These are phyloP conservation scores for Synergus umbraculus DNA, from an alignment of 2,888 invertebrate species.

Conservation along the genomic window DNA sequence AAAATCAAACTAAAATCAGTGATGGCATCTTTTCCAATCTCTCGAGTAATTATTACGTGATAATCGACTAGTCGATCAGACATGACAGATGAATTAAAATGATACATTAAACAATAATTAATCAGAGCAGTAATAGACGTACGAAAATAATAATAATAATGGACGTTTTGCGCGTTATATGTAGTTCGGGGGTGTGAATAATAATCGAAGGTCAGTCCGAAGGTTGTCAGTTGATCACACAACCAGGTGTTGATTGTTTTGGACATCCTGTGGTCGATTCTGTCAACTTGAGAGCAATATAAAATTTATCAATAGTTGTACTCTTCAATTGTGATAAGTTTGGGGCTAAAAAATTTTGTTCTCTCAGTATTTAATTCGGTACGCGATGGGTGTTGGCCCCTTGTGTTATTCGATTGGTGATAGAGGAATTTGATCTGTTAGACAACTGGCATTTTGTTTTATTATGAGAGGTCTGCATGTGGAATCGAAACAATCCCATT, in stretches of 20 bases:
- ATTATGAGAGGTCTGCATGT: conserved; percentile 1
- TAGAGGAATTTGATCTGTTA: background rate
- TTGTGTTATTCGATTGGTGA: conserved; percentile 35
- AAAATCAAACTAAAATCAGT: conserved; percentile 5
- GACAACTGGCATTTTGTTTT: conserved; percentile 15
- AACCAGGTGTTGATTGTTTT: background rate
- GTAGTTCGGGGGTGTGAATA: conserved; percentile 30
- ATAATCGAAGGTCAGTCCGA: conserved; percentile 34
- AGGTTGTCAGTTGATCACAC: conserved; percentile 20
- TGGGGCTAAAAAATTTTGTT: background rate
- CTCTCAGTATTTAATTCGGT: conserved; percentile 57
- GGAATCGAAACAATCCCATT: conserved; percentile 23
- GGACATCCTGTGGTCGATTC: background rate
- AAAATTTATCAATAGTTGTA: background rate
- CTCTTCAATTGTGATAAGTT: background rate
- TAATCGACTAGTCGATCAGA: conserved; percentile 4
- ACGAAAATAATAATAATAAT: background rate
- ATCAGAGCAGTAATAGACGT: background rate
- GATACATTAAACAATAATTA: background rate
- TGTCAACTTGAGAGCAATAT: background rate
- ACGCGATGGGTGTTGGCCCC: conserved; percentile 55
- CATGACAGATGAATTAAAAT: background rate
- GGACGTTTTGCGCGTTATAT: conserved; percentile 12
- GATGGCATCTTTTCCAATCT: background rate
- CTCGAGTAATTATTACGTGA: background rate